phyloP scores from a whole-genome alignment of 2,113 vertebrate genomes.

The Mesitornis unicolor region DNA sequence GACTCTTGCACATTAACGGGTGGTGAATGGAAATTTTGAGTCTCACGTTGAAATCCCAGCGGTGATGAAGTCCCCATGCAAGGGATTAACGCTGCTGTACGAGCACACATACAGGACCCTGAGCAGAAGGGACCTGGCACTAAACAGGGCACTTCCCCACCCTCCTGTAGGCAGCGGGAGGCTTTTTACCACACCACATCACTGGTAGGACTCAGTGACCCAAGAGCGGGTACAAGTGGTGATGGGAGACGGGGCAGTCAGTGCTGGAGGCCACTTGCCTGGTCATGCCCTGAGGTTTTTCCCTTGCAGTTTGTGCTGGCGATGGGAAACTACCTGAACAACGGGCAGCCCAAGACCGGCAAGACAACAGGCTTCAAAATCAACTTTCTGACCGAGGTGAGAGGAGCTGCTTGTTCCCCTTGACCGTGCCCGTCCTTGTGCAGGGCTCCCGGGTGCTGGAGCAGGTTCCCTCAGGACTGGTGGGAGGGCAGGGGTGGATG shows the following conservation, averaged over 20 bases:
- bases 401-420: no score
- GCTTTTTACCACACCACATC: no score
- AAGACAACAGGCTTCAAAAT: constrained; percentile 97
- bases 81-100: neutral
- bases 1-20: neutral
- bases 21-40: neutral
- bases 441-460: neutral
- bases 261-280: neutral
- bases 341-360: constrained; percentile 90
- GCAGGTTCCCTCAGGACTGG: rapidly evolving
- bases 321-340: constrained; percentile 99
- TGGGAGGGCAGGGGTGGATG: neutral
- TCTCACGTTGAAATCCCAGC: no score
- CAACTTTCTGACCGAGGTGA: constrained; percentile 96
- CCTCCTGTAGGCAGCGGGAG: neutral
- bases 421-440: no score
- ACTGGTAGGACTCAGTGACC: neutral
- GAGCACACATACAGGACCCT: rapidly evolving
- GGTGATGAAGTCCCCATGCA: neutral
- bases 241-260: neutral
- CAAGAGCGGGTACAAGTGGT: neutral
- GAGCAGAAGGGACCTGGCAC: neutral
- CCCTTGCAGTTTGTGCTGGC: constrained; percentile 91
- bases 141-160: neutral
- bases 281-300: neutral